phyloP scores from a whole-genome alignment of 2,888 invertebrate genomes.

The Rapana venosa region DNA sequence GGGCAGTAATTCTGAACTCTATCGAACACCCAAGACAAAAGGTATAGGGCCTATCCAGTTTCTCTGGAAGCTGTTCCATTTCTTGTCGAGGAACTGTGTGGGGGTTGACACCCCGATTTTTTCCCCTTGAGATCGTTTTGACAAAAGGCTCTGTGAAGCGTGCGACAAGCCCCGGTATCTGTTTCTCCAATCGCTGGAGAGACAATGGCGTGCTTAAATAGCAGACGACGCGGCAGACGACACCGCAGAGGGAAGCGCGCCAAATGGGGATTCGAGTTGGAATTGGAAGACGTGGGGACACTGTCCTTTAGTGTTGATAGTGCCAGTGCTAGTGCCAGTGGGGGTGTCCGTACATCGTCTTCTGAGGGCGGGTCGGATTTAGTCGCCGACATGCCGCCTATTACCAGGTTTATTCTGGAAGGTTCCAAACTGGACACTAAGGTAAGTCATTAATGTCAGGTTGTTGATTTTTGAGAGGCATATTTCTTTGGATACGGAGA shows the following conservation, averaged over 20 bases:
- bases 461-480: too few species aligned
- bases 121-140: not conserved
- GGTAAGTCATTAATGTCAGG: not conserved
- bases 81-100: not conserved
- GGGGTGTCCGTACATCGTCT: not conserved
- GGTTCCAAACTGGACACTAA: slow-evolving; percentile 32
- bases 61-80: not conserved
- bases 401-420: slow-evolving; percentile 40
- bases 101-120: not conserved
- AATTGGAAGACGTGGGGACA: not conserved
- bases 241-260: not conserved
- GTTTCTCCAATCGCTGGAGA: not conserved
- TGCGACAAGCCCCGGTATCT: slow-evolving; percentile 4
- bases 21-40: too few species aligned
- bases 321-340: not conserved
- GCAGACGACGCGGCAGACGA: not conserved
- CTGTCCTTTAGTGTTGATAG: not conserved
- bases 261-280: not conserved
- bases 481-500: too few species aligned
- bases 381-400: slow-evolving; percentile 31
- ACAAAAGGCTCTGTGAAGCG: slow-evolving; percentile 1
- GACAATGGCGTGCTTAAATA: slow-evolving; percentile 5
- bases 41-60: not conserved
- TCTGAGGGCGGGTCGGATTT: not conserved
- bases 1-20: too few species aligned